Base-by-base conservation (phyloP, 2,113 vertebrate genomes). In the Plotosus lineatus region DNA sequence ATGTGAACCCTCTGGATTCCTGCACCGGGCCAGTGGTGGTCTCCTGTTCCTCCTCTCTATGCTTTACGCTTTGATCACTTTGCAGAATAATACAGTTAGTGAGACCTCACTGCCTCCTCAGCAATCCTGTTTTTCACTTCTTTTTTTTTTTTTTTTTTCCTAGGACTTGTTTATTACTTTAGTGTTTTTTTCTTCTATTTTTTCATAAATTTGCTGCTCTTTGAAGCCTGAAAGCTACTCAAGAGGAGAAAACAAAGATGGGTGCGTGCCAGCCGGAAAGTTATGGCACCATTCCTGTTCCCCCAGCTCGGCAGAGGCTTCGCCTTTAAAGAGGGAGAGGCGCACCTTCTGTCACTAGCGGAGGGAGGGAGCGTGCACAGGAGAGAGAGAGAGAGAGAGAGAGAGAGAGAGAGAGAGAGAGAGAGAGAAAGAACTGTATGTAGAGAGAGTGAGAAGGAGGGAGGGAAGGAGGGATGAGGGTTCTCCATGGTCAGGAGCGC, bases 81-180 rank as follows among this genome's bases (percentile, higher is more conserved):
- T 91, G 90, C 90, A 90, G 90, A 91, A 90, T 92, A 91, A 93
- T 92, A 92, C 91, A 92, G 91, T 92, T 93, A 94, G 89, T 90
- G 88, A 92, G 90, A 93, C 89, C 89, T 93, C 91, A 91, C 83
- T 92, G 92, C 90, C 86, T 90, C 88, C 88, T 90, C 73, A 82
- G 65, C 82, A 65, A 77, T 77, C 56, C 2, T 17, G 69, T 44
- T 81, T 84, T 63, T 79, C 50, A 2, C 71, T 33, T n/a, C n/a
- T n/a, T 21, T 21, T 46, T 46, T 46, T 15, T 26, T n/a, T 42
- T 65, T 63, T 80, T 53, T 58, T 74, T 36, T 38, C 21, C 6
- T 79, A 53, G 8, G 68, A 75, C 74, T 42, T 82, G 68, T 77
- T 82, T 80, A 86, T 86, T 74, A 51, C 79, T 84, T 80, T 74